Percentiles rank a stretch among this genome's conserved stretches.
Evolutionary conservation across 2,888 invertebrate genomes (phyloP).

Genomic region (Acrobasis suavella): DNA sequence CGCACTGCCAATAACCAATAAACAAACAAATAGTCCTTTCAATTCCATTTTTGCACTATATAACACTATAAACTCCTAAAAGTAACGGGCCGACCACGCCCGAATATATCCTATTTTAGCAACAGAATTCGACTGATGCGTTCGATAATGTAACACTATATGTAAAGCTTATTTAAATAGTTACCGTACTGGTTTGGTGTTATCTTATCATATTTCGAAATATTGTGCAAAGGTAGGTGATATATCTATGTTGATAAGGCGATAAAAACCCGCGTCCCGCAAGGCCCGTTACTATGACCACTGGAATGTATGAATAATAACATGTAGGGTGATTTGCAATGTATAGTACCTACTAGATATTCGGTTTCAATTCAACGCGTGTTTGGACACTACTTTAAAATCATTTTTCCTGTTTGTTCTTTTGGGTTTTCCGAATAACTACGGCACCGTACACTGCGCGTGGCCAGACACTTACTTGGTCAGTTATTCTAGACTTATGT

Average conservation of each 20-base stretch:
- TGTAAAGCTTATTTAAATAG: slow-evolving; percentile 50
- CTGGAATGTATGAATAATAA: slow-evolving; percentile 6
- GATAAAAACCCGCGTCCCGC: slow-evolving; percentile 47
- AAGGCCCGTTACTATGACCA: slow-evolving; percentile 37
- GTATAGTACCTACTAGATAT: slow-evolving; percentile 33
- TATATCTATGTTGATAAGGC: slow-evolving; percentile 48
- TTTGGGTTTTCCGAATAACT: slow-evolving; percentile 17
- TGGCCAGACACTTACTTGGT: no score
- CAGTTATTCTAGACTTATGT: no score
- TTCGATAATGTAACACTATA: slow-evolving; percentile 45
- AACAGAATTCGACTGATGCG: slow-evolving; percentile 38
- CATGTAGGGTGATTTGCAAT: background rate
- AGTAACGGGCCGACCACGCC: slow-evolving; percentile 28
- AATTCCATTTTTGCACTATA: slow-evolving; percentile 50
- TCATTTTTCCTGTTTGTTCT: no score
- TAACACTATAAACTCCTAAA: slow-evolving; percentile 33
- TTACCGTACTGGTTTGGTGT: slow-evolving; percentile 41
- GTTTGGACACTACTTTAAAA: slow-evolving; percentile 40
- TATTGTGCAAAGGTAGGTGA: slow-evolving; percentile 70
- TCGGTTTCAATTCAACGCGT: slow-evolving; percentile 27
- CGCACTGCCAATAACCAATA: slow-evolving; percentile 44
- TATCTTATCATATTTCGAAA: slow-evolving; percentile 74
- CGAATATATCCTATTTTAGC: slow-evolving; percentile 32
- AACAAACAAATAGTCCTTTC: slow-evolving; percentile 41
- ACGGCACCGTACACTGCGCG: no score